A percentile compares a stretch with the other conserved stretches of the same genome.
Evolutionary conservation across 2,797 vertebrate genomes (phyloP).

Genomic region (Ciconia nigra): DNA sequence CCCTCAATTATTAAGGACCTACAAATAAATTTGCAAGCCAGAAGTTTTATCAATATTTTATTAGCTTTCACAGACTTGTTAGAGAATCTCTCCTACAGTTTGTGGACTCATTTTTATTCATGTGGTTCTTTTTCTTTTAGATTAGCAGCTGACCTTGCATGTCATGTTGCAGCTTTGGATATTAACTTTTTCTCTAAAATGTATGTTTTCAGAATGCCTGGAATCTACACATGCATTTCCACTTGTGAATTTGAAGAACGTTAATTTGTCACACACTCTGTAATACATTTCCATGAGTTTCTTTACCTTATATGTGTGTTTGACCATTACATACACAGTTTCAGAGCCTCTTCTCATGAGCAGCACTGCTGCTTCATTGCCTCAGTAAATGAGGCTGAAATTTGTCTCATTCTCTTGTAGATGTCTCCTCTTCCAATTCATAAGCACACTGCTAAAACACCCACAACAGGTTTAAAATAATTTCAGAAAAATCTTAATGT

Average conservation of each 20-base stretch:
- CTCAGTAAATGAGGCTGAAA: neutral
- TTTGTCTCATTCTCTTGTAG: neutral
- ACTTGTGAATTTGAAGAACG: neutral
- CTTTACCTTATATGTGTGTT: neutral
- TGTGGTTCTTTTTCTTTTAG: neutral
- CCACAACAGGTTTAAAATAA: neutral
- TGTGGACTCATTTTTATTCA: neutral
- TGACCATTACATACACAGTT: neutral
- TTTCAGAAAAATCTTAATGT: neutral
- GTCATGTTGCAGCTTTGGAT: neutral
- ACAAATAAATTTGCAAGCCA: constrained; percentile 40
- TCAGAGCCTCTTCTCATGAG: neutral
- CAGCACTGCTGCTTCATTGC: neutral
- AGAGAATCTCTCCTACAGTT: neutral
- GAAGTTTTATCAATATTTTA: constrained; percentile 13
- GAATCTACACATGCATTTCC: neutral
- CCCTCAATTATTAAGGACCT: neutral
- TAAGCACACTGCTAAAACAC: neutral
- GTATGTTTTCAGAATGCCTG: neutral
- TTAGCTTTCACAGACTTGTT: neutral
- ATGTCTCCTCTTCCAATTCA: neutral
- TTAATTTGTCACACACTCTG: neutral
- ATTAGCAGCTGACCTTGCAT: neutral
- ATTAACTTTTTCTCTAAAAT: neutral
- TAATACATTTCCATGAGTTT: neutral